Evolutionary conservation across 2,888 invertebrate species (phyloP), one percentile per base, ranked within the genome.

Genomic region (Eilema caniola): DNA sequence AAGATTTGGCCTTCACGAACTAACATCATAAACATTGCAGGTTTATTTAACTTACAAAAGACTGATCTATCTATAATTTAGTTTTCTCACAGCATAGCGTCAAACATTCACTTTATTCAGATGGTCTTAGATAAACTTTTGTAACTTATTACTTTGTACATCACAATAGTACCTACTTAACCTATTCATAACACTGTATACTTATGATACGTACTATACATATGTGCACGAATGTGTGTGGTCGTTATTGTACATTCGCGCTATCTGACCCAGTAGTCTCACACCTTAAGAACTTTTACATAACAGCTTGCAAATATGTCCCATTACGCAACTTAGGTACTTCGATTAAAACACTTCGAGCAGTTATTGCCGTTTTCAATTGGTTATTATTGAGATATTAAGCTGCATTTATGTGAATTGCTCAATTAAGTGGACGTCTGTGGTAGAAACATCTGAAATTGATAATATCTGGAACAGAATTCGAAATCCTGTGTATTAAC

Each of bases 241-340:
- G 75, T 67, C 81, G 62, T 70, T 72, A 73, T 76, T 76, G 70
- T 73, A 37, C 67, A 37, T 24, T 64, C 33, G 33, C 31, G 31
- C 24, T 71, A 66, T 63, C 67, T 63, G 71, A 69, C 79, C 73
- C 59, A 74, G 25, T 66, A 33, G 66, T 74, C 67, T 71, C 70
- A 56, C 47, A n/a, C 41, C 56, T 41, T 56, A 62, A 62, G 63
- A 57, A 65, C 60, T 65, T 74, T 81, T 79, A 79, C 77, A 73
- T 80, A 82, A 77, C 75, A 71, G 37, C 60, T 63, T 64, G 25
- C 56, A 61, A 60, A 37, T 25, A 60, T n/a, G 59, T 37, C 59
- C 56, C 41, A 66, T 66, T 66, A 47, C 61, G 67, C 53, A 61
- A 67, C 61, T 31, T n/a, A n/a, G n/a, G n/a, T 53, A 64, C 63